Conservation (phyloP, 2,888 invertebrate genomes). For the Chrysina gloriosa region DNA sequence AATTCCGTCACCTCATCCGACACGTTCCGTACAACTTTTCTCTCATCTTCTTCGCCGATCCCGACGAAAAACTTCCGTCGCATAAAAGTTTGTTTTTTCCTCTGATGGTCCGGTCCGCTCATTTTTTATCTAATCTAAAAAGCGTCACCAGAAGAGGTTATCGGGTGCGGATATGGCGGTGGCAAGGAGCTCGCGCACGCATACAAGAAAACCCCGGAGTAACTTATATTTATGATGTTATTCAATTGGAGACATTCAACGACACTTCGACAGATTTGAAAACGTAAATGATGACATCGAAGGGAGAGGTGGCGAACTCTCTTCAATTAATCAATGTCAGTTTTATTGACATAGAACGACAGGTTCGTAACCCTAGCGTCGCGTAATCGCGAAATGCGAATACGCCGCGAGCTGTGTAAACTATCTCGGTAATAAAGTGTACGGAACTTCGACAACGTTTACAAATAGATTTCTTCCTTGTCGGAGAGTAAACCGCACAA, state of each 20-base stretch:
- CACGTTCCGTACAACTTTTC: neutral
- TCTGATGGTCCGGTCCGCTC: neutral
- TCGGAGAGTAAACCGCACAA: too few relatives aligned
- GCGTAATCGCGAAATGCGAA: too few relatives aligned
- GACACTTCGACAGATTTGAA: slow-evolving; percentile 42
- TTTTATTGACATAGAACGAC: slow-evolving; percentile 53
- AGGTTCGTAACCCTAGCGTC: slow-evolving; percentile 53
- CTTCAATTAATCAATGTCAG: slow-evolving; percentile 57
- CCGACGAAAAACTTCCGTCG: neutral
- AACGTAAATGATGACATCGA: slow-evolving; percentile 52
- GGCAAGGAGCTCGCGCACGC: too few relatives aligned
- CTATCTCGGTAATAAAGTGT: slow-evolving; percentile 55
- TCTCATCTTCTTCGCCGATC: neutral
- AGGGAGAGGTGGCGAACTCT: slow-evolving; percentile 51
- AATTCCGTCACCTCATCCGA: neutral
- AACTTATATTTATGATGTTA: slow-evolving; percentile 22
- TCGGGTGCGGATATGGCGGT: neutral
- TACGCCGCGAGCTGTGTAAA: too few relatives aligned
- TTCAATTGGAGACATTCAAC: slow-evolving; percentile 17
- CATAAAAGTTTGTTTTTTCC: neutral
- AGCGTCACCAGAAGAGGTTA: neutral
- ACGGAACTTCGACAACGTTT: slow-evolving; percentile 54
- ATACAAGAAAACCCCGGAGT: neutral
- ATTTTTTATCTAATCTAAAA: neutral
- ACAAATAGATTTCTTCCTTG: slow-evolving; percentile 49